phyloP scores from a whole-genome alignment of 2,888 invertebrate genomes.

The Phortica okadai region DNA sequence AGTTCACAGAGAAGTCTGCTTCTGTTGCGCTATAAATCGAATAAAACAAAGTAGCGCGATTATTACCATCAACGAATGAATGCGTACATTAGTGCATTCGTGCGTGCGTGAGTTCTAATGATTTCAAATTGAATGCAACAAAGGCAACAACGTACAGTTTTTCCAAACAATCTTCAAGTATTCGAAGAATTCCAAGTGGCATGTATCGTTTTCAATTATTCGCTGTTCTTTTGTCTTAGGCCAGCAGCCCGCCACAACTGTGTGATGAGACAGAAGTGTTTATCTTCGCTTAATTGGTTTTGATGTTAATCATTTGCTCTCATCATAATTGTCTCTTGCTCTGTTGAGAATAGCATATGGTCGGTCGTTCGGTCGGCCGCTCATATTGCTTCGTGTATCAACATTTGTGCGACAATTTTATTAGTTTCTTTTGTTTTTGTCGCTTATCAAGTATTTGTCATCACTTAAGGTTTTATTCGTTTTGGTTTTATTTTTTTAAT shows the following conservation, averaged over 20 bases:
- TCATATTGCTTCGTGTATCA: not conserved
- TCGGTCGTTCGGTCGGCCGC: not conserved
- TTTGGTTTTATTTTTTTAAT: not conserved
- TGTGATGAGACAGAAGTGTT: conserved; percentile 42
- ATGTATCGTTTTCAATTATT: not conserved
- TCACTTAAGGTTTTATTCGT: not conserved
- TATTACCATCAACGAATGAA: conserved; percentile 13
- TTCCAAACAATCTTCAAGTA: not conserved
- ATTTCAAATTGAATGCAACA: conserved; percentile 8
- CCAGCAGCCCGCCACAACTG: not conserved
- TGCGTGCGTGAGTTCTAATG: conserved; percentile 21
- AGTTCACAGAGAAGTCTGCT: conserved; percentile 24
- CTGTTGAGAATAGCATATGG: conserved; percentile 37
- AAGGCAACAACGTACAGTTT: not conserved
- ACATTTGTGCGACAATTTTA: conserved; percentile 61
- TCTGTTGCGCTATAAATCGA: not conserved
- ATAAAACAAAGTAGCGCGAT: not conserved
- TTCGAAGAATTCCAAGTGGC: not conserved
- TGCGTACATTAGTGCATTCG: not conserved
- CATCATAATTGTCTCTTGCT: conserved; percentile 42
- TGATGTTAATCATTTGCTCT: conserved; percentile 63
- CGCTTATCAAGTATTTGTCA: conserved; percentile 23
- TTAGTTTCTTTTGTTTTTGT: conserved; percentile 53
- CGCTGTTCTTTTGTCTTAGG: conserved; percentile 38
- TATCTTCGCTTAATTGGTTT: conserved; percentile 67